phyloP scores from a whole-genome alignment of 2,113 vertebrate species.

The Dipodomys merriami region DNA sequence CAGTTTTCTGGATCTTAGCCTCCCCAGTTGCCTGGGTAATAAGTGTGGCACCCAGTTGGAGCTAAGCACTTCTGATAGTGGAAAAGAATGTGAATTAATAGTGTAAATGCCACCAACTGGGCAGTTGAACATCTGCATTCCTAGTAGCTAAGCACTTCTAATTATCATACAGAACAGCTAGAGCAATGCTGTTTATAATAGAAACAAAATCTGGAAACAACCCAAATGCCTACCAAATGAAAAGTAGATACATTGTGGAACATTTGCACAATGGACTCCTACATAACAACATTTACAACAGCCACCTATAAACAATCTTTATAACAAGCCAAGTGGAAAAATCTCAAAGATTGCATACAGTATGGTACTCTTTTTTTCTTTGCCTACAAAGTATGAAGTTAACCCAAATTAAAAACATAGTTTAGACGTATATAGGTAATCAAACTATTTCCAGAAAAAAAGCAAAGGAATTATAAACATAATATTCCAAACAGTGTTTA shows the following conservation, averaged over 20 bases:
- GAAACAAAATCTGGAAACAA: neutral
- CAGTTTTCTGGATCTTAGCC: too few relatives aligned
- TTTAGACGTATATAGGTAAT: neutral
- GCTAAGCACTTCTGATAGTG: neutral
- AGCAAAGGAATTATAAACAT: neutral
- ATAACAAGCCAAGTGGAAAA: neutral
- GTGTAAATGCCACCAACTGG: neutral
- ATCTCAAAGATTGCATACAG: neutral
- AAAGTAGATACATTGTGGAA: neutral
- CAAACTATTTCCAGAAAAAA: slow-evolving; percentile 24
- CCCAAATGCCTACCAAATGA: neutral
- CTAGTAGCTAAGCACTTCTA: neutral
- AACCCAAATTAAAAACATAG: neutral
- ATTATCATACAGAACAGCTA: neutral
- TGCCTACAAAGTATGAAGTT: neutral
- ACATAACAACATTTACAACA: too few relatives aligned
- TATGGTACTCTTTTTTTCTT: neutral
- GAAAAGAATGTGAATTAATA: neutral
- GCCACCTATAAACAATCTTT: neutral
- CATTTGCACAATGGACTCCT: too few relatives aligned
- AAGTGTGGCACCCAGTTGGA: too few relatives aligned
- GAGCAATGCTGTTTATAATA: neutral
- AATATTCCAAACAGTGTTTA: neutral
- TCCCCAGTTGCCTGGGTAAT: too few relatives aligned
- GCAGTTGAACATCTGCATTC: neutral